Evolutionary conservation across 2,888 invertebrate species (phyloP).

Genomic region (Neoascia interrupta): DNA sequence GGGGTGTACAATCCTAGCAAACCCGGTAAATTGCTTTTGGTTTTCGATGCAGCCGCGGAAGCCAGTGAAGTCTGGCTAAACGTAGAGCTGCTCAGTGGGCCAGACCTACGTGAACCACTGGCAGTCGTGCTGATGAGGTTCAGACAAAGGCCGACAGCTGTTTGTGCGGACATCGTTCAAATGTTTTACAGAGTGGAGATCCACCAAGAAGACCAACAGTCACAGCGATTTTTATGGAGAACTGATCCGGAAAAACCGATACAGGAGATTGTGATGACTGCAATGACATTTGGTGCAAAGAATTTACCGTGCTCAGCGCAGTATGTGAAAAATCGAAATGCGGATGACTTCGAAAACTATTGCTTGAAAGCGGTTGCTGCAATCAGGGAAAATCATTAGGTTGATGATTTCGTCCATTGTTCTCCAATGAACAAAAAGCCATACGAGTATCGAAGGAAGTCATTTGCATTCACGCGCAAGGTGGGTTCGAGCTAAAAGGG

Average conservation of each 20-base stretch:
- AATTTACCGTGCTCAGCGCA: constrained; percentile 44
- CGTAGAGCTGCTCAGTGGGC: no score
- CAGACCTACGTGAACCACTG: no score
- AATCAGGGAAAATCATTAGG: constrained; percentile 26
- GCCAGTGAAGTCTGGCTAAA: no score
- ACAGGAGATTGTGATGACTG: background rate
- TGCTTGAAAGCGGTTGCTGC: constrained; percentile 10
- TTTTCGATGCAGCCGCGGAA: no score
- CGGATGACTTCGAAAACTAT: background rate
- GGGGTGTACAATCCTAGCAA: no score
- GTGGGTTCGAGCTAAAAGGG: constrained; percentile 14
- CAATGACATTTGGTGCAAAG: constrained; percentile 36
- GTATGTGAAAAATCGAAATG: constrained; percentile 53
- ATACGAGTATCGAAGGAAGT: background rate
- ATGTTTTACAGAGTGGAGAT: constrained; percentile 5
- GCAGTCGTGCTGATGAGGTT: no score
- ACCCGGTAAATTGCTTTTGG: no score
- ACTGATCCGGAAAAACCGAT: background rate
- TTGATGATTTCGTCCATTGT: constrained; percentile 33
- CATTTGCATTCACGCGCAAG: constrained; percentile 2
- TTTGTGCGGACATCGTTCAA: no score
- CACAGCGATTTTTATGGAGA: constrained; percentile 23
- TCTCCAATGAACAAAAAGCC: constrained; percentile 11
- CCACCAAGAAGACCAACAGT: constrained; percentile 8
- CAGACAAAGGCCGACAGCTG: no score